Evolutionary conservation across 2,113 vertebrate species (phyloP).

Genomic region (Trematomus loennbergii): DNA sequence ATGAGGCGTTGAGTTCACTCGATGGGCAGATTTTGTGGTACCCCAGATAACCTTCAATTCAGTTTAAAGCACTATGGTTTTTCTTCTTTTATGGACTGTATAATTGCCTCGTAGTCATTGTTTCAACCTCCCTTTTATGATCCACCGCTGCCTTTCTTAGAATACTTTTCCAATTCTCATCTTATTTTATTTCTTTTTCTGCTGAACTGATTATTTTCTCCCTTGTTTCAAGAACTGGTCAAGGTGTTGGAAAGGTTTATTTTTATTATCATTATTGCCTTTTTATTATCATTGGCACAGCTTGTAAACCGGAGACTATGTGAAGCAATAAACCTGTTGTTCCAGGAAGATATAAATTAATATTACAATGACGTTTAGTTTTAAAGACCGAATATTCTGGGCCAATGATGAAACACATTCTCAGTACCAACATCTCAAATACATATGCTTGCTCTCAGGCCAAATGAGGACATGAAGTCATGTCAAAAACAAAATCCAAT

Average conservation of each 20-base stretch:
- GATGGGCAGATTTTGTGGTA: slow-evolving; percentile 10
- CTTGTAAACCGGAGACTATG: slow-evolving; percentile 8
- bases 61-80: neutral
- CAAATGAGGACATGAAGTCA: no score
- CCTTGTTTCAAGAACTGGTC: slow-evolving; percentile 1
- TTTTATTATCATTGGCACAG: slow-evolving; percentile 15
- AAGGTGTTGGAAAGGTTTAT: neutral
- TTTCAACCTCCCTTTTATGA: slow-evolving; percentile 23
- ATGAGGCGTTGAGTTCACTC: slow-evolving; percentile 4
- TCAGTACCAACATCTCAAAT: no score
- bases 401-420: neutral
- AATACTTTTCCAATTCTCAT: slow-evolving; percentile 21
- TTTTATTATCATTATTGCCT: neutral
- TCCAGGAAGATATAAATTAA: neutral
- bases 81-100: slow-evolving; percentile 8
- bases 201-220: neutral
- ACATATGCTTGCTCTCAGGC: no score
- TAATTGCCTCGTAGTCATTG: slow-evolving; percentile 16
- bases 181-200: slow-evolving; percentile 14
- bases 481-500: no score
- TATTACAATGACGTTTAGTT: neutral
- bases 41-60: neutral
- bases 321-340: slow-evolving; percentile 4
- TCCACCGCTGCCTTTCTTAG: neutral
- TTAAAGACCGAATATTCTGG: slow-evolving; percentile 2